Conservation (phyloP, 1,140 invertebrate genomes). For the Hyphantria cunea region DNA sequence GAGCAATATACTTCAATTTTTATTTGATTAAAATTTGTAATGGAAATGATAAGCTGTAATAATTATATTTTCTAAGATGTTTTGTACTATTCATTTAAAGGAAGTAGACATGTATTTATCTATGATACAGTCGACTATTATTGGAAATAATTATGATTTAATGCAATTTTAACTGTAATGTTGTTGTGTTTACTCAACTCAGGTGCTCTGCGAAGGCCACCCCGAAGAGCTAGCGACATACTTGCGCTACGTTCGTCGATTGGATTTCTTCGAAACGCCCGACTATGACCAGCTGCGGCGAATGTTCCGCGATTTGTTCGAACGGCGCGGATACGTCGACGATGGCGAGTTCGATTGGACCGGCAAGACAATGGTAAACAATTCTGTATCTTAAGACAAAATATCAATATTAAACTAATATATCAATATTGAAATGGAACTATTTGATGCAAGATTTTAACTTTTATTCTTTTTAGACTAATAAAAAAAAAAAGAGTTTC, state of each 20-base stretch:
- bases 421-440: constrained; percentile 3
- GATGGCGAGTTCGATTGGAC: constrained; percentile 99
- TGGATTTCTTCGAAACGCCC: constrained; percentile 99
- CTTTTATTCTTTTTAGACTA: too few relatives aligned
- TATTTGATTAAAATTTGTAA: too few relatives aligned
- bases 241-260: constrained; percentile 96
- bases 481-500: neutral
- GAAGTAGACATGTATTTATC: too few relatives aligned
- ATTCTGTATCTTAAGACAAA: constrained; percentile 31
- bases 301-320: constrained; percentile 97
- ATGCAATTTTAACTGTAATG: too few relatives aligned
- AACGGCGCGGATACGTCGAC: constrained; percentile 94
- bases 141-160: too few relatives aligned
- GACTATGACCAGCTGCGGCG: constrained; percentile 99
- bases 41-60: too few relatives aligned
- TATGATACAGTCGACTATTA: too few relatives aligned
- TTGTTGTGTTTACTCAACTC: neutral
- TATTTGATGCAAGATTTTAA: neutral
- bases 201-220: constrained; percentile 97
- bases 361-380: constrained; percentile 94
- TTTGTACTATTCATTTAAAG: too few relatives aligned
- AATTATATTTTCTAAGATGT: too few relatives aligned
- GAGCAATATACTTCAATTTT: too few relatives aligned
- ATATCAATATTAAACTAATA: neutral
- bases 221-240: constrained; percentile 99